Conservation (phyloP, 2,888 invertebrate genomes). For the Drosophila anomelani region DNA sequence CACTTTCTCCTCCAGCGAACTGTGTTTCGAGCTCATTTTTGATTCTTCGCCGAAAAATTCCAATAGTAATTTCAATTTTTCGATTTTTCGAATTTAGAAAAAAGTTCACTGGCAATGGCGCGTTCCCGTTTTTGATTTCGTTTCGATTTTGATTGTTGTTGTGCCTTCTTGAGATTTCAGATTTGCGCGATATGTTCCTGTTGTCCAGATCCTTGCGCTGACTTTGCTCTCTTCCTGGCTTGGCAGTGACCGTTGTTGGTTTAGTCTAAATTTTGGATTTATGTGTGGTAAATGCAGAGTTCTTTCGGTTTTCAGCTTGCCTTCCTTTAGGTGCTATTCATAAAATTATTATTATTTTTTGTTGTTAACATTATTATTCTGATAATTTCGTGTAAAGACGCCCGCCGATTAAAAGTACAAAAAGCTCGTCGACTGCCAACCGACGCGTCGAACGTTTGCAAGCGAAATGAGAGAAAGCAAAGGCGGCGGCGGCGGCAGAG, state of each 20-base stretch:
- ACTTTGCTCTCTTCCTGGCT: constrained; percentile 26
- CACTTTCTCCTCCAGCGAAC: constrained; percentile 84
- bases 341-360: background rate
- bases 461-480: constrained; percentile 75
- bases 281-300: constrained; percentile 31
- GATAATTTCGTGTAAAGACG: constrained; percentile 15
- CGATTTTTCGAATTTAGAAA: background rate
- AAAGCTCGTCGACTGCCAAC: constrained; percentile 56
- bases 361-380: constrained; percentile 18
- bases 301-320: constrained; percentile 21
- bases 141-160: constrained; percentile 33
- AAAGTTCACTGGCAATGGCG: background rate
- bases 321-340: no score
- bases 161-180: constrained; percentile 17
- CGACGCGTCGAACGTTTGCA: constrained; percentile 81
- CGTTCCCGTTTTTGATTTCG: constrained; percentile 12
- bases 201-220: constrained; percentile 21
- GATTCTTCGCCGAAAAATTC: constrained; percentile 10
- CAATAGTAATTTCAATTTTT: background rate
- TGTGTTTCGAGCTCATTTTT: constrained; percentile 83
- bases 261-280: constrained; percentile 51
- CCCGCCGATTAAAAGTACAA: constrained; percentile 40
- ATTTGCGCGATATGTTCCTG: constrained; percentile 29
- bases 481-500: constrained; percentile 11
- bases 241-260: constrained; percentile 59